A percentile compares a stretch with the other conserved stretches of the same genome.
These are phyloP conservation scores for Saccopteryx leptura DNA, from an alignment of 2,113 vertebrate genomes.

Conservation along the genomic window DNA sequence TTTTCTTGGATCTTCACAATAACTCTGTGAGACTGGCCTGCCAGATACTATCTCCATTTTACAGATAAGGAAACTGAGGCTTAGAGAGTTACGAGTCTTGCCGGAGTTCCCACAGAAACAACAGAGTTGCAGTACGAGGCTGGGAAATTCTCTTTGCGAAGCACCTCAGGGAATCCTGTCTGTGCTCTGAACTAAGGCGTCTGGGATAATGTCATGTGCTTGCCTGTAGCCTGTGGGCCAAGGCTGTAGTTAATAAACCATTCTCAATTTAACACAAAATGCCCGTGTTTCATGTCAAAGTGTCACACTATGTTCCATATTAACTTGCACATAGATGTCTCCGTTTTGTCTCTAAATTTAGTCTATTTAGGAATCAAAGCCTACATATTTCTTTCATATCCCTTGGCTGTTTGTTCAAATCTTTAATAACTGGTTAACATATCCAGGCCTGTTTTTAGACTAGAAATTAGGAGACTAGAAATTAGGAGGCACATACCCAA, in stretches of 20 bases:
- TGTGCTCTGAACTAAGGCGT: background rate
- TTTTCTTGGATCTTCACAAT: background rate
- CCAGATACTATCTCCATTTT: background rate
- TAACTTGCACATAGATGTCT: background rate
- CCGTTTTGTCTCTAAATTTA: background rate
- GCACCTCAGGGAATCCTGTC: background rate
- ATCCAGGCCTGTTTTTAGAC: background rate
- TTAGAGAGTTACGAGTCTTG: background rate
- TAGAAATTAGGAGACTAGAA: background rate
- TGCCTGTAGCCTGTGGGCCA: background rate
- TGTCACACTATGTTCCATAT: background rate
- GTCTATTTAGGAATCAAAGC: slow-evolving; percentile 6
- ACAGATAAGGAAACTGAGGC: background rate
- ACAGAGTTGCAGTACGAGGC: background rate
- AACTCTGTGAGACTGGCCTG: background rate
- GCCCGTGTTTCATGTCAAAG: background rate
- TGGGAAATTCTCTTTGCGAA: background rate
- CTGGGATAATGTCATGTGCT: background rate
- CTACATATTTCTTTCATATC: background rate
- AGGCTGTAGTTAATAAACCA: background rate
- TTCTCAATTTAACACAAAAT: background rate
- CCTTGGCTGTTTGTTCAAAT: background rate
- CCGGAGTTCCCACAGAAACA: background rate
- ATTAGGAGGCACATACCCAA: background rate
- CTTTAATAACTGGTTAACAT: background rate